Evolutionary conservation across 2,113 vertebrate species (phyloP).

Genomic region (Madoqua kirkii): DNA sequence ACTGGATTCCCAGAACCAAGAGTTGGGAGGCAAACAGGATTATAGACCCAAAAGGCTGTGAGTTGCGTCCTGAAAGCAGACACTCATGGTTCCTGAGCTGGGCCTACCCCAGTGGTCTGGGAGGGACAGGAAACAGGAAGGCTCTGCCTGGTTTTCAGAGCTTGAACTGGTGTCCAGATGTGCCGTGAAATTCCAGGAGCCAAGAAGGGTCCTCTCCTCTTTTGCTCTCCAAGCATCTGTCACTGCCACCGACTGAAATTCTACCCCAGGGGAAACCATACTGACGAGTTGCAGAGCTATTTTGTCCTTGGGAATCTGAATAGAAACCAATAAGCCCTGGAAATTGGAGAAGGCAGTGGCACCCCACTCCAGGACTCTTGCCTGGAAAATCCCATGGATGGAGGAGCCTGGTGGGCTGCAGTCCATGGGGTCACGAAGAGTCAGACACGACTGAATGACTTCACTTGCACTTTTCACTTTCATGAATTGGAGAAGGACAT

Average conservation of each 20-base stretch:
- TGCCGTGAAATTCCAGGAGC: fast-evolving
- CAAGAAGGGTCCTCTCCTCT: not conserved
- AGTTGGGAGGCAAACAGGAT: fast-evolving
- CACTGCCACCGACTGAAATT: not conserved
- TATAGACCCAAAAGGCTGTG: not conserved
- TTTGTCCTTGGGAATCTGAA: not conserved
- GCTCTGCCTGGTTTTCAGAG: not conserved
- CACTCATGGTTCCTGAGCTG: fast-evolving
- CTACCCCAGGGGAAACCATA: not conserved
- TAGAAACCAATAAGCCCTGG: not conserved
- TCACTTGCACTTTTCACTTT: no score
- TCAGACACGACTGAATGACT: no score
- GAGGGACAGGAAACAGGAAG: not conserved
- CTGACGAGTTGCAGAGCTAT: not conserved
- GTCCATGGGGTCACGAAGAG: no score
- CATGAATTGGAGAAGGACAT: no score
- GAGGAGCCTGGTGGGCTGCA: no score
- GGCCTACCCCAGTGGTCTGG: not conserved
- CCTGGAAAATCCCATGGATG: no score
- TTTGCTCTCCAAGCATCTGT: not conserved
- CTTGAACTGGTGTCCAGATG: fast-evolving
- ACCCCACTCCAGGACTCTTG: no score
- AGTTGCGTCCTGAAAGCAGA: not conserved
- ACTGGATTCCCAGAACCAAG: not conserved
- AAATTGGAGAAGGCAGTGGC: not conserved